A percentile compares a stretch with the other conserved stretches of the same genome.
These are phyloP conservation scores for Drosophila diplacantha DNA, from an alignment of 2,888 invertebrate genomes.

Conservation along the genomic window DNA sequence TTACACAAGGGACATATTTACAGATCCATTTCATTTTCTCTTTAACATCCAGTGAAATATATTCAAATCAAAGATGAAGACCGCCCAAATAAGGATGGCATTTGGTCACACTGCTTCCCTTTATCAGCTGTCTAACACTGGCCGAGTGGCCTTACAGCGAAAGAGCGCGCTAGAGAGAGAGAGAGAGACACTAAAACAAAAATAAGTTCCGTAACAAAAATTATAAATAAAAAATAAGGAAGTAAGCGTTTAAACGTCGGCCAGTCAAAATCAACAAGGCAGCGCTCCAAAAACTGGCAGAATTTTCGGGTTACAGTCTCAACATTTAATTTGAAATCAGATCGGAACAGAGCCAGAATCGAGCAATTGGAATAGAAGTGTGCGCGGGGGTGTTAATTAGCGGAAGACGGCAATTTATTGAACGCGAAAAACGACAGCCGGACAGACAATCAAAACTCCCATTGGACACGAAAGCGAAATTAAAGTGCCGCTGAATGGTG, in stretches of 20 bases:
- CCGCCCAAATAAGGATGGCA: not conserved
- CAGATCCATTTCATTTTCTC: not conserved
- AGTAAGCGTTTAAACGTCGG: slow-evolving; percentile 46
- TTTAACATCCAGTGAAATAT: not conserved
- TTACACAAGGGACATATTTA: too few relatives aligned
- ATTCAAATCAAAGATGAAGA: not conserved
- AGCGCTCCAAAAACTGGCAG: slow-evolving; percentile 33
- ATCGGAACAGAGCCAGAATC: slow-evolving; percentile 14
- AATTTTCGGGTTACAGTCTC: slow-evolving; percentile 24
- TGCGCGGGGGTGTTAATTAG: slow-evolving; percentile 51
- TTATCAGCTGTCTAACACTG: slow-evolving; percentile 32
- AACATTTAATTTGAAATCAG: slow-evolving; percentile 17
- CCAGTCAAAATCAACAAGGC: slow-evolving; percentile 36
- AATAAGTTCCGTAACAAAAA: slow-evolving; percentile 64
- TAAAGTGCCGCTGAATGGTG: slow-evolving; percentile 17
- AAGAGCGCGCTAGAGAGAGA: slow-evolving; percentile 30
- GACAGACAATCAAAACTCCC: slow-evolving; percentile 12
- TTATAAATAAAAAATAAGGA: slow-evolving; percentile 59
- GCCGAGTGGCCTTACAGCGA: slow-evolving; percentile 13
- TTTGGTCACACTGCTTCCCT: not conserved
- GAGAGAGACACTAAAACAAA: slow-evolving; percentile 44
- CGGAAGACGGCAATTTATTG: slow-evolving; percentile 38
- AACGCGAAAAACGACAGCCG: slow-evolving; percentile 15
- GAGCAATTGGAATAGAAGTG: slow-evolving; percentile 13
- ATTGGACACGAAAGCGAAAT: slow-evolving; percentile 22